Evolutionary conservation across 2,888 invertebrate genomes (phyloP).

Genomic region (Ellobium chinense): DNA sequence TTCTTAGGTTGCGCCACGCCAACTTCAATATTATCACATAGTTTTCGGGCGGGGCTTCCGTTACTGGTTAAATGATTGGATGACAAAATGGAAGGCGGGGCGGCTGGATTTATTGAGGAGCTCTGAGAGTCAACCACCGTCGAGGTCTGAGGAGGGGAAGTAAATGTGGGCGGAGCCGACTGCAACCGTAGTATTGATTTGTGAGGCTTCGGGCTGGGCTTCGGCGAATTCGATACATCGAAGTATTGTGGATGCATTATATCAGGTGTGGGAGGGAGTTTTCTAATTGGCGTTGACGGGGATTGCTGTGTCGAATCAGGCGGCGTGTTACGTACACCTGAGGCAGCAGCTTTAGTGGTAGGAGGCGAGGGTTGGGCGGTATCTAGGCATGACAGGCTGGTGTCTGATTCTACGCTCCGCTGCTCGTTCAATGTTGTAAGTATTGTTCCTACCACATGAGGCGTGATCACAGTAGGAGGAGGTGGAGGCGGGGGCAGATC

Average conservation of each 20-base stretch:
- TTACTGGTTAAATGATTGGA: not conserved
- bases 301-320: not conserved
- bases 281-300: not conserved
- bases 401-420: slow-evolving; percentile 50
- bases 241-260: too few species aligned
- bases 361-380: not conserved
- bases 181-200: slow-evolving; percentile 17
- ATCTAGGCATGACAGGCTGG: slow-evolving; percentile 35
- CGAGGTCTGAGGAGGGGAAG: not conserved
- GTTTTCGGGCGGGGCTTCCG: not conserved
- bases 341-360: not conserved
- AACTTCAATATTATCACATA: not conserved
- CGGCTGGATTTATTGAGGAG: not conserved
- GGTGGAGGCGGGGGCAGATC: not conserved
- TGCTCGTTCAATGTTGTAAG: slow-evolving; percentile 49
- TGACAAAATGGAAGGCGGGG: not conserved
- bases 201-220: not conserved
- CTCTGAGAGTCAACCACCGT: not conserved
- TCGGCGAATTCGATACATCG: not conserved
- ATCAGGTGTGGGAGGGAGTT: not conserved
- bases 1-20: not conserved
- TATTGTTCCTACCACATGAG: slow-evolving; percentile 17
- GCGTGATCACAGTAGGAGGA: not conserved
- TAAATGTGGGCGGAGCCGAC: not conserved
- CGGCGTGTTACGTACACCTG: not conserved